phyloP scores from a whole-genome alignment of 2,113 vertebrate species.

The Zeus faber region DNA sequence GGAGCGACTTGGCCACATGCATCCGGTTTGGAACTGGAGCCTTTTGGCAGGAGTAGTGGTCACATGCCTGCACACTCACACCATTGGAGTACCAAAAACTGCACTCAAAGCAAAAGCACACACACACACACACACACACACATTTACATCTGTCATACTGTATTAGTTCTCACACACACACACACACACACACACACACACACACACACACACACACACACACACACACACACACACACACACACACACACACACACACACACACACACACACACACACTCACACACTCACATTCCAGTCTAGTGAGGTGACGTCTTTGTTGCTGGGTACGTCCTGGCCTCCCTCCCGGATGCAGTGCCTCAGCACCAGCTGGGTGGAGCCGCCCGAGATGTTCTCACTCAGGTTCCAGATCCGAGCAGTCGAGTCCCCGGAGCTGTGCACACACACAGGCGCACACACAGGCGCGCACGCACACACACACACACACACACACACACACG shows the following conservation, averaged over 20 bases:
- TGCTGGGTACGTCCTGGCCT: constrained; percentile 97
- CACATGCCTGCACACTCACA: constrained; percentile 13
- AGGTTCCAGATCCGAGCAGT: constrained; percentile 99
- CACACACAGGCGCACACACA: constrained; percentile 5
- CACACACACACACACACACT: constrained; percentile 12
- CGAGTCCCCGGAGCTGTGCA: constrained; percentile 90
- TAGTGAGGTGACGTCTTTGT: constrained; percentile 98
- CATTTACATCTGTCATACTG: too few species aligned
- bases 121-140: constrained; percentile 8
- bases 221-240: constrained; percentile 4
- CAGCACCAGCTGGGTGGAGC: constrained; percentile 95
- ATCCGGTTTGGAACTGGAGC: constrained; percentile 19
- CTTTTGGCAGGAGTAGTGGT: constrained; percentile 15
- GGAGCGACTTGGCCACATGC: constrained; percentile 20
- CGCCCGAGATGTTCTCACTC: constrained; percentile 92
- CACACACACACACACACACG: background rate
- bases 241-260: background rate
- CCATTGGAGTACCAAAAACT: constrained; percentile 36
- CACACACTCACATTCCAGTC: constrained; percentile 93
- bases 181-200: constrained; percentile 9
- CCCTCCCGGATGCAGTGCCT: constrained; percentile 98
- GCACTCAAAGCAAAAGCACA: too few species aligned
- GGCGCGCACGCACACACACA: background rate
- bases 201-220: background rate
- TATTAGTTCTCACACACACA: background rate